Base-by-base conservation (phyloP, 1,140 invertebrate genomes). In the Helicoverpa zea region DNA sequence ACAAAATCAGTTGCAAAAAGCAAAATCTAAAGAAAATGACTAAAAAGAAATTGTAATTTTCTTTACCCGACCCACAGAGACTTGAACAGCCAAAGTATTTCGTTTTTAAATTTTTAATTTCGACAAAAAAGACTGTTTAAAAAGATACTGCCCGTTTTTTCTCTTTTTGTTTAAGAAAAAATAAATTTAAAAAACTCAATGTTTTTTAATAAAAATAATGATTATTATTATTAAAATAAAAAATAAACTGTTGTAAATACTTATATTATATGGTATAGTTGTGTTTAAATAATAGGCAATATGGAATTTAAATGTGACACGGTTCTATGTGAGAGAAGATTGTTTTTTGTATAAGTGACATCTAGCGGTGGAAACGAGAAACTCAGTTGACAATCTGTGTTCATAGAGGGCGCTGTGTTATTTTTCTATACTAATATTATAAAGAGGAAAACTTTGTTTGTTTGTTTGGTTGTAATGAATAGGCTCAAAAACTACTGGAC, bases 71-170 rank as follows among this genome's bases (percentile, higher is more conserved):
- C 54, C 72, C 56, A 49, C 11, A 75, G 72, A 75, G 70, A 35
- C 72, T 74, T 30, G 49, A 3, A 16, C 47, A 75, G 49, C 54
- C 63, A 79, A 79, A 79, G 76, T 43, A 13, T 75, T 74, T 75
- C 64, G 18, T 66, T 61, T 64, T 13, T 35, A 52, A 58, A n/a
- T n/a, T n/a, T n/a, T 35, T 43, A 75, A 81, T 64, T 66, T 74
- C 52, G 59, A 56, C 16, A 58, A 59, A 75, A 75, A 75, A 75
- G 72, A 75, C 72, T 75, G 72, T 75, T 49, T 29, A 49, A 16
- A 74, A 56, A 12, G 35, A 75, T 75, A 75, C 72, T 75, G 72
- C 72, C 72, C 54, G 9, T 59, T n/a, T 75, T 75, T 74, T 16
- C 58, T 47, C 30, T 73, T 56, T 43, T 43, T 43, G 5, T 9